Evolutionary conservation across 2,797 vertebrate species (phyloP).

Genomic region (Sparidentex hasta): DNA sequence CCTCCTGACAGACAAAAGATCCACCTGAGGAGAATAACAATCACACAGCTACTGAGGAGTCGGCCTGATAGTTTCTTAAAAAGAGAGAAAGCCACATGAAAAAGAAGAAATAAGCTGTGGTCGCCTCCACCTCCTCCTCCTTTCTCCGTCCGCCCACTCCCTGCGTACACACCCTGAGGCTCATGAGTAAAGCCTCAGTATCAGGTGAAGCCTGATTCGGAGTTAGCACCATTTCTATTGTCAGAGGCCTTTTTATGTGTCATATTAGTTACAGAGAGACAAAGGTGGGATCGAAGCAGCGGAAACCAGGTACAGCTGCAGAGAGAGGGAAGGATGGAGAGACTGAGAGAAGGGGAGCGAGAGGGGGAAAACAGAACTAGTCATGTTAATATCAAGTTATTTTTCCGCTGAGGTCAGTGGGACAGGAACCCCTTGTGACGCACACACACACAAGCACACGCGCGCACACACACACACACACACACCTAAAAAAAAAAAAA

Average conservation of each 20-base stretch:
- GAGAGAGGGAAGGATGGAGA: slow-evolving; percentile 27
- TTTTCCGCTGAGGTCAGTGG: slow-evolving; percentile 74
- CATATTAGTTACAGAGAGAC: slow-evolving; percentile 83
- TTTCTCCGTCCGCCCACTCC: slow-evolving; percentile 53
- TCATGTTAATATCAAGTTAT: slow-evolving; percentile 75
- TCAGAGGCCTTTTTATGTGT: slow-evolving; percentile 81
- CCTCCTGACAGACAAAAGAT: slow-evolving; percentile 73
- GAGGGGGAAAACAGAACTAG: slow-evolving; percentile 37
- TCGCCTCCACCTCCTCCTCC: slow-evolving; percentile 50
- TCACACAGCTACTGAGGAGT: slow-evolving; percentile 46
- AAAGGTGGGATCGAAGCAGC: slow-evolving; percentile 76
- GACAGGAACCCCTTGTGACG: slow-evolving; percentile 64
- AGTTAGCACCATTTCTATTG: slow-evolving; percentile 77
- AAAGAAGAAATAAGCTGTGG: slow-evolving; percentile 75
- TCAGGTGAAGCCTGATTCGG: slow-evolving; percentile 76
- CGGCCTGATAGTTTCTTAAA: slow-evolving; percentile 65
- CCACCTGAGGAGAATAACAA: slow-evolving; percentile 76
- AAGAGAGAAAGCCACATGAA: slow-evolving; percentile 72
- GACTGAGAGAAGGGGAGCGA: slow-evolving; percentile 10
- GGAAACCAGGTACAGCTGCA: slow-evolving; percentile 68
- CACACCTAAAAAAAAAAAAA: slow-evolving; percentile 6
- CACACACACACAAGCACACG: slow-evolving; percentile 12
- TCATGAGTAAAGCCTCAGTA: slow-evolving; percentile 68
- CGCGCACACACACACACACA: neutral
- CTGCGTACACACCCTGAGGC: slow-evolving; percentile 61